Base-by-base conservation (phyloP, 2,113 vertebrate genomes). In the Dromas ardeola region DNA sequence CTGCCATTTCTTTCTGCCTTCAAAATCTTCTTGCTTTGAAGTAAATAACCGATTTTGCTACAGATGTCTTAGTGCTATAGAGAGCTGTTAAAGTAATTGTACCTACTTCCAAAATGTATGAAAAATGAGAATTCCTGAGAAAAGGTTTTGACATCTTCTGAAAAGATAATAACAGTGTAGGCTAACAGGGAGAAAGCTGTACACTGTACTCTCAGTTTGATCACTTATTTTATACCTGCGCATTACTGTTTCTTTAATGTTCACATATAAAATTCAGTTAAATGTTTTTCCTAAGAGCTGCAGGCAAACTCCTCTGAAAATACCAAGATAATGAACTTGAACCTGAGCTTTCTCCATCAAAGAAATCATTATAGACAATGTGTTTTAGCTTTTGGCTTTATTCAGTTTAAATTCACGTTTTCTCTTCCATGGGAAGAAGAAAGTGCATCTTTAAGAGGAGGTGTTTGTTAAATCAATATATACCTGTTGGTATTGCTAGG, bases 311-410 rank as follows among this genome's bases (percentile, higher is more conserved):
- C 83, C 72, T 97, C 77, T 82, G 97, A 97, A 98, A 98, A 98
- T 97, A 97, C 97, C 96, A 97, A 97, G 96, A 95, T 98, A 98
- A 98, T 97, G 98, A 98, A 98, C 97, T 98, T 98, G 97, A 98
- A 98, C 97, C 88, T 91, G 8, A 95, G 96, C 86, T 97, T 98
- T 97, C 96, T 92, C 97, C 93, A 95, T 97, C 94, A 96, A 95
- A 98, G 97, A 96, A 98, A 98, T 98, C 97, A 95, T 97, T 97
- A 97, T 9, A 96, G 90, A 94, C 95, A 96, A 88, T 96, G 84
- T 97, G 79, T 93, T 97, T 96, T 95, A 96, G 79, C 93, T 96
- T 93, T 95, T 90, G 95, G 97, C 96, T 98, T 98, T 97, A 94
- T 97, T 97, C 53, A 12, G 93, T 95, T 97, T 96, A 95, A 98